phyloP scores from a whole-genome alignment of 2,113 vertebrate species.

The Gopherus evgoodei region DNA sequence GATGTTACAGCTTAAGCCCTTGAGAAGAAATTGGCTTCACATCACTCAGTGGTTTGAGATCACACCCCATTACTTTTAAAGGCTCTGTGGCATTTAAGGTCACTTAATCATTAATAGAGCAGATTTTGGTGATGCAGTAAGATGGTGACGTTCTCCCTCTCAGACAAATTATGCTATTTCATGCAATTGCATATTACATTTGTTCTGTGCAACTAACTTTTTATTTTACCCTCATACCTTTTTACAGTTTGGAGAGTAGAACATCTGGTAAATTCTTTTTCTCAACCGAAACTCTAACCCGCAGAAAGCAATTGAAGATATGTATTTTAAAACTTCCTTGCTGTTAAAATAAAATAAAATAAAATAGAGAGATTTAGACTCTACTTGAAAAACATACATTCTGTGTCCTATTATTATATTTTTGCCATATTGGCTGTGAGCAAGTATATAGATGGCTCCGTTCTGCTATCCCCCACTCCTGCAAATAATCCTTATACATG shows the following conservation, averaged over 20 bases:
- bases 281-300: background rate
- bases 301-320: background rate
- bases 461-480: background rate
- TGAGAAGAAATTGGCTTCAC: conserved; percentile 63
- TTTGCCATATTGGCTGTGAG: background rate
- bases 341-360: background rate
- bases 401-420: background rate
- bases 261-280: background rate
- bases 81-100: conserved; percentile 61
- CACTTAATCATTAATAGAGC: conserved; percentile 48
- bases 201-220: conserved; percentile 4
- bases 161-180: conserved; percentile 15
- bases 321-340: background rate
- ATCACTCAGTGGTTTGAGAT: conserved; percentile 66
- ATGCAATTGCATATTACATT: background rate
- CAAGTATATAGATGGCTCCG: background rate
- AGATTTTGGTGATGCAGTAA: conserved; percentile 39
- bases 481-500: background rate
- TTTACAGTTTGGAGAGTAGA: background rate
- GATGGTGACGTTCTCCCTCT: background rate
- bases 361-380: background rate
- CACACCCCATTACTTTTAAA: conserved; percentile 73
- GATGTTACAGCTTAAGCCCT: conserved; percentile 53
- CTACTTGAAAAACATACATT: background rate
- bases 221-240: background rate